A percentile compares a stretch with the other conserved stretches of the same genome.
These are phyloP conservation scores for Enteromius unitaeniatus DNA, from an alignment of 2,797 vertebrate species.

Conservation along the genomic window DNA sequence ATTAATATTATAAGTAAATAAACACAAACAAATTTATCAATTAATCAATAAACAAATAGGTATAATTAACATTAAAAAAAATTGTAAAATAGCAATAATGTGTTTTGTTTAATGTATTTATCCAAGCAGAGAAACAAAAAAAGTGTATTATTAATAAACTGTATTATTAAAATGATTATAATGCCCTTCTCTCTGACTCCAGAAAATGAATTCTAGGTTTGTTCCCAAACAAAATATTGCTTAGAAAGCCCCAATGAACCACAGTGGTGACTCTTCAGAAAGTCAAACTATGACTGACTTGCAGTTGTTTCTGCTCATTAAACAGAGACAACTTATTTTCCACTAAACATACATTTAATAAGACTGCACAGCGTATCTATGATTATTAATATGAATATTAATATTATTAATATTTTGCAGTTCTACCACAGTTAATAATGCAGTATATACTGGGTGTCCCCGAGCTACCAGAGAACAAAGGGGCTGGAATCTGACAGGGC, in stretches of 20 bases:
- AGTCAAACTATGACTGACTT: neutral
- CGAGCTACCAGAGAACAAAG: conserved; percentile 16
- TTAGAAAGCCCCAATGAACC: neutral
- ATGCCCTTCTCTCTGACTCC: neutral
- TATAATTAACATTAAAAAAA: too few relatives aligned
- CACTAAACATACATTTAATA: neutral
- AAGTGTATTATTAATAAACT: neutral
- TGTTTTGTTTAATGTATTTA: neutral
- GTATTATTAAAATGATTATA: neutral
- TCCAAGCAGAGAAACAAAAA: neutral
- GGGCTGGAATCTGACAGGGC: conserved; percentile 34
- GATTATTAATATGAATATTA: neutral
- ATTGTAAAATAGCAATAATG: neutral
- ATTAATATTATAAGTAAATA: neutral
- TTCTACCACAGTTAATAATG: conserved; percentile 21
- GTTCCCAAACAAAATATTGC: neutral
- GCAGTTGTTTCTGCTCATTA: neutral
- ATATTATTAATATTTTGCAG: neutral
- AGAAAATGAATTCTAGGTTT: neutral
- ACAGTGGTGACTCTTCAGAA: neutral
- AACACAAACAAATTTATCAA: too few relatives aligned
- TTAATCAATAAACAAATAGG: too few relatives aligned
- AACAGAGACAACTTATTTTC: neutral
- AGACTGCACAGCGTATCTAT: neutral
- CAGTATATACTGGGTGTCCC: conserved; percentile 3